Conservation (phyloP, 2,888 invertebrate species). For the Julus scandinavius region DNA sequence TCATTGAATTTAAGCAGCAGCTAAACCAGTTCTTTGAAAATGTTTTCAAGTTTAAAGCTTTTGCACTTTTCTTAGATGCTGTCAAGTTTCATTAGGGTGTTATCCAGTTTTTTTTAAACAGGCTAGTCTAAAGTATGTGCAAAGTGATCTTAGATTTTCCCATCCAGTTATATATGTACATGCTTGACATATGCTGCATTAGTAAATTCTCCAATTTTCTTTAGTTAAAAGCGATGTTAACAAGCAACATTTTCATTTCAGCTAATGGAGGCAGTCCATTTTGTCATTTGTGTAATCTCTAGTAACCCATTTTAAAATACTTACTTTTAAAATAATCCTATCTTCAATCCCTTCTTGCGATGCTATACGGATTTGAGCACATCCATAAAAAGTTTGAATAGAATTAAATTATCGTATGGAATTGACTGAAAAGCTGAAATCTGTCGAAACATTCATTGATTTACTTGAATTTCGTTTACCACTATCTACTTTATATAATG, state of each 20-base stretch:
- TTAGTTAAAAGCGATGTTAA: not conserved
- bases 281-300: not conserved
- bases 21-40: too few relatives aligned
- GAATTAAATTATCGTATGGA: not conserved
- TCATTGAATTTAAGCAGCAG: too few relatives aligned
- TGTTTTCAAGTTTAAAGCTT: too few relatives aligned
- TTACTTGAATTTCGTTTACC: conserved; percentile 25
- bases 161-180: too few relatives aligned
- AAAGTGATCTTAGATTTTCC: too few relatives aligned
- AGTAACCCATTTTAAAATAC: not conserved
- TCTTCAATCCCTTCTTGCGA: not conserved
- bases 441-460: conserved; percentile 30
- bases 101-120: too few relatives aligned
- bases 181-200: not conserved
- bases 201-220: not conserved
- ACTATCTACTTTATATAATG: not conserved
- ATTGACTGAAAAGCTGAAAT: conserved; percentile 2
- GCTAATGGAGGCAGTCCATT: not conserved
- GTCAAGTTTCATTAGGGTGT: too few relatives aligned
- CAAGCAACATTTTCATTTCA: not conserved
- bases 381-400: not conserved
- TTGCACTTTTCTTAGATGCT: too few relatives aligned
- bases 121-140: too few relatives aligned
- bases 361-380: not conserved
- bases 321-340: not conserved